Conservation (phyloP, 2,113 vertebrate species). For the Apodemus speciosus region DNA sequence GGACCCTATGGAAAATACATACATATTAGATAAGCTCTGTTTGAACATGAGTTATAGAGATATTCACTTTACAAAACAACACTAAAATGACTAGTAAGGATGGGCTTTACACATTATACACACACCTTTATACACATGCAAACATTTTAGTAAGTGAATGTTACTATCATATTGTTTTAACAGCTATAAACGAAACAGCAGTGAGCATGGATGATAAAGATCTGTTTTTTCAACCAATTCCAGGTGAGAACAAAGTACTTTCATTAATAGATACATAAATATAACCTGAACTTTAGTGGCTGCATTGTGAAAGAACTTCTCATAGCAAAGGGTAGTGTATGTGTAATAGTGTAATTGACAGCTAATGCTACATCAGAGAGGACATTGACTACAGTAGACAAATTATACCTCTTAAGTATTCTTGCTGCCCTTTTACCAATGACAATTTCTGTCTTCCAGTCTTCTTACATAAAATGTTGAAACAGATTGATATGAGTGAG, state of each 20-base stretch:
- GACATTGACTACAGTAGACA: background rate
- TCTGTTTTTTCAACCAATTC: constrained; percentile 63
- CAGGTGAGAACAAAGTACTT: constrained; percentile 72
- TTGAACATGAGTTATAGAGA: background rate
- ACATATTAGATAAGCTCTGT: background rate
- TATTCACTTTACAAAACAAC: background rate
- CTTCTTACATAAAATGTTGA: constrained; percentile 1
- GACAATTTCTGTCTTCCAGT: background rate
- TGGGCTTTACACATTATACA: background rate
- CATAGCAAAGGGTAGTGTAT: background rate
- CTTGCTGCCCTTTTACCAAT: background rate
- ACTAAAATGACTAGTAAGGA: background rate
- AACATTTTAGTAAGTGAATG: constrained; percentile 17
- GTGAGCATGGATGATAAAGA: background rate
- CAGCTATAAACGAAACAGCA: constrained; percentile 50
- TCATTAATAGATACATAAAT: background rate
- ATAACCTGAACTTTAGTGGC: background rate
- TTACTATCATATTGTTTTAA: constrained; percentile 72
- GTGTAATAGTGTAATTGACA: background rate
- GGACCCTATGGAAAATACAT: background rate
- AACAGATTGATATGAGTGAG: background rate
- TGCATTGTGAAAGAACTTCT: background rate
- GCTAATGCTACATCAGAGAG: background rate
- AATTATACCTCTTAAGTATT: background rate
- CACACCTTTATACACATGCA: background rate